Conservation (phyloP, 2,113 vertebrate species). For the Heterotis niloticus region DNA sequence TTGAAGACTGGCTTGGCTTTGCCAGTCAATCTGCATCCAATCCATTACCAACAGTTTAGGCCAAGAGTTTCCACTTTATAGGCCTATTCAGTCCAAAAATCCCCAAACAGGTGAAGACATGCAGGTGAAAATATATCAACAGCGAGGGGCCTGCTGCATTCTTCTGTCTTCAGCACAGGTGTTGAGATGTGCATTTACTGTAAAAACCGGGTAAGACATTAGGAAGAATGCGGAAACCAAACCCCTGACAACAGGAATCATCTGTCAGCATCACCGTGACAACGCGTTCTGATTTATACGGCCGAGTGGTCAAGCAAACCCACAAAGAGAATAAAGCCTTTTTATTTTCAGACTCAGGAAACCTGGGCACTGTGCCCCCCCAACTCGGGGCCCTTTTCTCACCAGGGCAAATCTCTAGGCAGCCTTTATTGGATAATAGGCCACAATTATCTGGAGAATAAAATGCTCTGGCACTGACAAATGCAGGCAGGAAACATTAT, state of each 20-base stretch:
- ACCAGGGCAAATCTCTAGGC: conserved; percentile 53
- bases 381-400: conserved; percentile 34
- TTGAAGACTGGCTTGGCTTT: too few species aligned
- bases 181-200: background rate
- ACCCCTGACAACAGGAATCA: background rate
- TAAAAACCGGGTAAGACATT: background rate
- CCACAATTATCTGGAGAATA: conserved; percentile 58
- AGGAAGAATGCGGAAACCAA: too few species aligned
- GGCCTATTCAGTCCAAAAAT: too few species aligned
- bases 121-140: too few species aligned
- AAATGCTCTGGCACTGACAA: conserved; percentile 61
- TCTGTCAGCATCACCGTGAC: background rate
- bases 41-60: too few species aligned
- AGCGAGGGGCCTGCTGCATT: too few species aligned
- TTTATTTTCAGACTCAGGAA: conserved; percentile 50
- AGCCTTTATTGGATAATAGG: conserved; percentile 55
- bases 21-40: too few species aligned
- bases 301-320: conserved; percentile 47
- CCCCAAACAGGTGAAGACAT: too few species aligned
- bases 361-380: conserved; percentile 32
- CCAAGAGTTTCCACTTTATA: too few species aligned
- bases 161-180: background rate
- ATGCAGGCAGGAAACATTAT: conserved; percentile 61
- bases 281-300: conserved; percentile 32
- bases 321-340: conserved; percentile 45